phyloP scores from a whole-genome alignment of 2,113 vertebrate genomes.

The Chelonoidis abingdonii region DNA sequence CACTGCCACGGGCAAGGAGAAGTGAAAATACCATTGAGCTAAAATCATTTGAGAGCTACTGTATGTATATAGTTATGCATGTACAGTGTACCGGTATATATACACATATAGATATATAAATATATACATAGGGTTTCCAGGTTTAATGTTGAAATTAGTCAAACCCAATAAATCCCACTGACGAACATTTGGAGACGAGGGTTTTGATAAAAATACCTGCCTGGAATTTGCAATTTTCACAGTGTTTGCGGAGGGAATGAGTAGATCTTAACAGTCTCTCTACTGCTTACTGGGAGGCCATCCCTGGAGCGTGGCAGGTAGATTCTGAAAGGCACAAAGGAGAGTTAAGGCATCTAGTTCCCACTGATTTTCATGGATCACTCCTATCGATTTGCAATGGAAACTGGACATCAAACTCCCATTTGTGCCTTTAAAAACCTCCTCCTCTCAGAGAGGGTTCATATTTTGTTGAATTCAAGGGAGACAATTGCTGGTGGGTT shows the following conservation, averaged over 20 bases:
- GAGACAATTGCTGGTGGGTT: neutral
- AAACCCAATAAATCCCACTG: conserved; percentile 18
- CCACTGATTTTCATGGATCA: neutral
- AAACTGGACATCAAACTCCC: neutral
- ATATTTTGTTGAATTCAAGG: neutral
- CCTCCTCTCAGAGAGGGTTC: neutral
- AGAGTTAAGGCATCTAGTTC: neutral
- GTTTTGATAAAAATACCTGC: neutral
- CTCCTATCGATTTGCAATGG: neutral
- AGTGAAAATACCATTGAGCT: conserved; percentile 48
- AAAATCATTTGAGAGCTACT: neutral
- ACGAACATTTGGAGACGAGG: neutral
- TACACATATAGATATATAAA: conserved; percentile 68
- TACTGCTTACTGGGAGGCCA: neutral
- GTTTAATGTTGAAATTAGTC: conserved; percentile 40
- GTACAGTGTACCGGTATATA: conserved; percentile 71
- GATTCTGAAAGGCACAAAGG: neutral
- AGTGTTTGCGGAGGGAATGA: neutral
- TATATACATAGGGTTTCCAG: conserved; percentile 49
- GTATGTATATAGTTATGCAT: conserved; percentile 46
- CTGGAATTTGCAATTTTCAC: neutral
- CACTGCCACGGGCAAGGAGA: conserved; percentile 47
- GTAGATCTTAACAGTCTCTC: neutral
- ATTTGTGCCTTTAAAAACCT: fast-evolving
- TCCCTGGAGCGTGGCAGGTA: too few relatives aligned